phyloP scores from a whole-genome alignment of 2,113 vertebrate species.

The Catharus minimus region DNA sequence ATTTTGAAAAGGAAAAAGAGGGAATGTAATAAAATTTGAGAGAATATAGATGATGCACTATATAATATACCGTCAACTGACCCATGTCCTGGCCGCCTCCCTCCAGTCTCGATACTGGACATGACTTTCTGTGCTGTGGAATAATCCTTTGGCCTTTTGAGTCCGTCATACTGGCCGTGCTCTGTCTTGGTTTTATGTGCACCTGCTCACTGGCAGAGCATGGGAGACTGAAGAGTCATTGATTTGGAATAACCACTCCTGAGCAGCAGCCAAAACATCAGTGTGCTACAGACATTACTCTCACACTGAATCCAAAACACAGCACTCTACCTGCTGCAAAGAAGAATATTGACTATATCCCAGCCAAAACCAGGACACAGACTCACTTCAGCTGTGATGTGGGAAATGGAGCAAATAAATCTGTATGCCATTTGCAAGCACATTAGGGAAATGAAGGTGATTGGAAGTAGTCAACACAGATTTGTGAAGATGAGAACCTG shows the following conservation, averaged over 20 bases:
- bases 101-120: neutral
- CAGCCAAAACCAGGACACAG: neutral
- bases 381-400: neutral
- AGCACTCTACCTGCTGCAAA: neutral
- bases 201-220: neutral
- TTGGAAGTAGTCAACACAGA: neutral
- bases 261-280: neutral
- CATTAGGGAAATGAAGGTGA: neutral
- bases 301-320: neutral
- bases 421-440: neutral
- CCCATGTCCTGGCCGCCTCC: neutral
- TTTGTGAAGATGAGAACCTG: neutral
- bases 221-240: neutral
- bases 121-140: neutral
- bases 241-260: neutral
- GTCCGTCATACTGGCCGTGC: accelerated
- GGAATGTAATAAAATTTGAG: neutral
- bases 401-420: neutral
- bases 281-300: neutral
- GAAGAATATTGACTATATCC: neutral
- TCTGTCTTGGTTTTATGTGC: neutral
- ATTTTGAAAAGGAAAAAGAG: neutral
- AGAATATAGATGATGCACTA: neutral
- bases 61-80: neutral
- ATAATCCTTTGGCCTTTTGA: neutral